Evolutionary conservation across 2,113 vertebrate species (phyloP).

Genomic region (Mobula birostris): DNA sequence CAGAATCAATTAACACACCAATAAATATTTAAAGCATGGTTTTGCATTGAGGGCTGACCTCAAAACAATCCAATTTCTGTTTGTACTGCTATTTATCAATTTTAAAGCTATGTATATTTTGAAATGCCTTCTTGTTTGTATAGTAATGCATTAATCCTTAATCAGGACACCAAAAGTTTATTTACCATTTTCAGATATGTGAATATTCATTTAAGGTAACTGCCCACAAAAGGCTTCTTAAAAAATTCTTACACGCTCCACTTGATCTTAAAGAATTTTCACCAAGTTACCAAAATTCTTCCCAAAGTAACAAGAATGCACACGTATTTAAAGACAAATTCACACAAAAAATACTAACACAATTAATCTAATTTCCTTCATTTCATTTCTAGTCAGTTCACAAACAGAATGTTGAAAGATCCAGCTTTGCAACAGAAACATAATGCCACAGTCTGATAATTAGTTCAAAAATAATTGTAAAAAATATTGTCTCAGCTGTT

Average conservation of each 20-base stretch:
- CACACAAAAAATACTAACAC: neutral
- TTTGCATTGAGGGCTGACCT: neutral
- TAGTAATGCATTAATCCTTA: neutral
- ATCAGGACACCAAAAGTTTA: neutral
- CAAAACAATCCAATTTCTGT: neutral
- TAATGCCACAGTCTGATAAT: conserved; percentile 10
- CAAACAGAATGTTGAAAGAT: conserved; percentile 35
- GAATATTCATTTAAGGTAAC: conserved; percentile 12
- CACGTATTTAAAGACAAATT: conserved; percentile 1
- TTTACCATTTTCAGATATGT: neutral
- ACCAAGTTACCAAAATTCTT: neutral
- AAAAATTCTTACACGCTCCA: neutral
- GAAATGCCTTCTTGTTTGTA: neutral
- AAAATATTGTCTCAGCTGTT: neutral
- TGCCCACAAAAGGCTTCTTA: neutral
- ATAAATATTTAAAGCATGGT: neutral
- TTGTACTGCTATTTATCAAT: neutral
- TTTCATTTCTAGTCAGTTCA: neutral
- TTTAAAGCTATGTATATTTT: neutral
- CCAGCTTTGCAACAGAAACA: conserved; percentile 35
- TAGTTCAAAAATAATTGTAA: conserved; percentile 22
- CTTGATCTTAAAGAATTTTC: neutral
- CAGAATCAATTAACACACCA: neutral
- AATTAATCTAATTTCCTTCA: neutral
- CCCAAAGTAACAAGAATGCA: neutral